Evolutionary conservation across 2,113 vertebrate genomes (phyloP).

Genomic region (Cygnus buccinator): DNA sequence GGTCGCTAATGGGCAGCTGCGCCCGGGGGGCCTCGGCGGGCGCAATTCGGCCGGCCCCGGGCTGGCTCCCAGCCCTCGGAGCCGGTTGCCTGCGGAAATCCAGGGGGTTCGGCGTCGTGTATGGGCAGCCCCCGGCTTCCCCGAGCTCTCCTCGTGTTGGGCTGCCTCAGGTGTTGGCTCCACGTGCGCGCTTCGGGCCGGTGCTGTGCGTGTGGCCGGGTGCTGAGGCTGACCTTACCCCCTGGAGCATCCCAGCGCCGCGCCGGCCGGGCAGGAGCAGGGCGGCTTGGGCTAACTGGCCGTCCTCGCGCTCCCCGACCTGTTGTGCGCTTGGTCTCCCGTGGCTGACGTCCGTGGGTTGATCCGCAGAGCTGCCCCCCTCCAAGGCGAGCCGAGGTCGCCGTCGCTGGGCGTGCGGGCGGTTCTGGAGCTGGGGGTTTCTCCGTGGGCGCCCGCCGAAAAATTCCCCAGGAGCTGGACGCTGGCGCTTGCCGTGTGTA

Average conservation of each 20-base stretch:
- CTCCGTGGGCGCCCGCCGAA: accelerated
- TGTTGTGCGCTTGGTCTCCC: not conserved
- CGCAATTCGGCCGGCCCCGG: no score
- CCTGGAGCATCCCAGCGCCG: not conserved
- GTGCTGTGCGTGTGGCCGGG: accelerated
- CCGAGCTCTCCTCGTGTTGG: no score
- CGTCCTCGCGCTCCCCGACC: not conserved
- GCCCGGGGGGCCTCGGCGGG: no score
- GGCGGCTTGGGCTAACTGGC: accelerated
- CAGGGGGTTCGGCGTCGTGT: no score
- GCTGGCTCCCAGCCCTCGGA: no score
- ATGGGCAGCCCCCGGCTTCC: no score
- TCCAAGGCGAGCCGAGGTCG: no score
- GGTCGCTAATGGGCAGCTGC: no score
- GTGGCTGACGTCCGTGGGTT: not conserved
- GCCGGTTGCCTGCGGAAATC: no score
- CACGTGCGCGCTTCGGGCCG: not conserved
- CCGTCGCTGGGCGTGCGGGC: accelerated
- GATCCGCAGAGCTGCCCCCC: no score
- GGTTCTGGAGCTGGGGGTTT: not conserved
- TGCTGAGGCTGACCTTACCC: not conserved
- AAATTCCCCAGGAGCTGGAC: not conserved
- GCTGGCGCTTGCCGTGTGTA: accelerated
- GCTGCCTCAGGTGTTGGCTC: no score
- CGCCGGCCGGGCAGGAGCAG: not conserved